Evolutionary conservation across 64 coral and sea anemone genomes (phyloP).

Genomic region (Actinia tenebrosa): DNA sequence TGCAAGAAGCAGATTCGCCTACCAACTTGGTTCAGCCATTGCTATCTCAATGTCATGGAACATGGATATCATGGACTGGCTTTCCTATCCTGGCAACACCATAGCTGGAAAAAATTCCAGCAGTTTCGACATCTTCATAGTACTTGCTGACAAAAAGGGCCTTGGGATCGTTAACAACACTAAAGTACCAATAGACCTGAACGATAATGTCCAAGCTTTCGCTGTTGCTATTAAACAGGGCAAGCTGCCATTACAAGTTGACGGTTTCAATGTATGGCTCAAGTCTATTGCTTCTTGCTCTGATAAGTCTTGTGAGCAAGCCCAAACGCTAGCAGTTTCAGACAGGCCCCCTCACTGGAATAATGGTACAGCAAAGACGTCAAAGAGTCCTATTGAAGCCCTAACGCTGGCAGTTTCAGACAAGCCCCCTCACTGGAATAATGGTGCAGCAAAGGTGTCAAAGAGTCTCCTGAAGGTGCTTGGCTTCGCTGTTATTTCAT

Average conservation of each 20-base stretch:
- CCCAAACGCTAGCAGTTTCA: constrained; percentile 20
- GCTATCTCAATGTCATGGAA: constrained; percentile 31
- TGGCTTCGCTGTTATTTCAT: neutral
- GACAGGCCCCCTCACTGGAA: constrained; percentile 2
- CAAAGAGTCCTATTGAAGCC: neutral
- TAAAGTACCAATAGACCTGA: constrained; percentile 5
- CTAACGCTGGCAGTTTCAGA: constrained; percentile 22
- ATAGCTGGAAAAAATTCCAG: neutral
- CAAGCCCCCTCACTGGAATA: constrained; percentile 5
- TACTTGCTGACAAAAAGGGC: constrained; percentile 53
- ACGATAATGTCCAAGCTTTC: constrained; percentile 25
- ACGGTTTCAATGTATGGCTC: constrained; percentile 38
- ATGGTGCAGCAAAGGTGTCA: neutral
- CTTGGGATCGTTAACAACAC: constrained; percentile 8
- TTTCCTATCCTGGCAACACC: constrained; percentile 22
- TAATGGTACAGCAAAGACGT: neutral
- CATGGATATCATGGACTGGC: constrained; percentile 43
- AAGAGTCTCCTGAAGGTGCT: neutral
- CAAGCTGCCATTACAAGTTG: constrained; percentile 28
- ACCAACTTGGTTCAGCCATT: constrained; percentile 44
- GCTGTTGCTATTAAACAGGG: constrained; percentile 26
- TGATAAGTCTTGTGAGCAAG: constrained; percentile 40
- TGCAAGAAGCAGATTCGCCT: constrained; percentile 22
- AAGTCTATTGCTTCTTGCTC: constrained; percentile 43
- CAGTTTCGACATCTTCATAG: constrained; percentile 21